Evolutionary conservation across 2,113 vertebrate species (phyloP).

Genomic region (Thunnus thynnus): DNA sequence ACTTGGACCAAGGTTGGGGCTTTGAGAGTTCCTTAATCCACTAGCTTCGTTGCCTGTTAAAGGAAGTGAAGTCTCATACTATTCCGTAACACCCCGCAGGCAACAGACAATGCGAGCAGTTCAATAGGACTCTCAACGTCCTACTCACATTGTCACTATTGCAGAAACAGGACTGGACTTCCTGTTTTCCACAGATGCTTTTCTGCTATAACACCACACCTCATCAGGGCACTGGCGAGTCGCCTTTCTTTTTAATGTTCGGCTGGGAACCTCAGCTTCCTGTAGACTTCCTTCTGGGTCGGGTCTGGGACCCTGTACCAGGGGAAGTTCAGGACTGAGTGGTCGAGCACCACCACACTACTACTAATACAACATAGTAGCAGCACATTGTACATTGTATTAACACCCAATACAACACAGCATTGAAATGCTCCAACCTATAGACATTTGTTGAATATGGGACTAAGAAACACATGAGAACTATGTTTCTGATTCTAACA

Average conservation of each 20-base stretch:
- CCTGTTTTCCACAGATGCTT: neutral
- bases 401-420: no score
- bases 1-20: neutral
- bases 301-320: neutral
- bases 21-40: neutral
- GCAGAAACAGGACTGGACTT: neutral
- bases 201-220: neutral
- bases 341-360: no score
- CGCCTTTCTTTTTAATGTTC: neutral
- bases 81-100: neutral
- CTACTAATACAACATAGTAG: no score
- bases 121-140: neutral
- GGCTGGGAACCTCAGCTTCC: neutral
- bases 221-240: neutral
- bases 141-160: neutral
- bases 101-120: neutral
- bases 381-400: no score
- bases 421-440: no score
- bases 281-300: neutral
- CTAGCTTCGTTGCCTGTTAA: neutral
- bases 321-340: no score
- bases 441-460: no score
- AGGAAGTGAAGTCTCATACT: neutral
- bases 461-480: no score
- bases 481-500: no score